Evolutionary conservation across 2,888 invertebrate species (phyloP).

Genomic region (Melanotus villosus): DNA sequence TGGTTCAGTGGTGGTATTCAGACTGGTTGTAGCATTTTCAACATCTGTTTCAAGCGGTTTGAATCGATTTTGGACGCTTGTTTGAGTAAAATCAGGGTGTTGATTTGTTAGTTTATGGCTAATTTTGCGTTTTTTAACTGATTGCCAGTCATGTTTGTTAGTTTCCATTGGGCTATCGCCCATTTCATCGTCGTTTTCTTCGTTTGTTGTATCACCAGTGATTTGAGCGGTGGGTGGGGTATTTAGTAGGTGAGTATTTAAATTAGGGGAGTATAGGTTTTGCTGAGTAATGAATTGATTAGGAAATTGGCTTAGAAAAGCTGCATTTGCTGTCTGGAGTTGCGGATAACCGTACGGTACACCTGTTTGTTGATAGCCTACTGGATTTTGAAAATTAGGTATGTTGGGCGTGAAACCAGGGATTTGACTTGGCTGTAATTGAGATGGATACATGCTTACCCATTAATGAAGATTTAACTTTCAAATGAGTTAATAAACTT

Average conservation of each 20-base stretch:
- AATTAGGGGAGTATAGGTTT: no score
- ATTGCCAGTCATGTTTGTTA: not conserved
- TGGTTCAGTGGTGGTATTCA: not conserved
- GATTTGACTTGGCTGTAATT: not conserved
- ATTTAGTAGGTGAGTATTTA: not conserved
- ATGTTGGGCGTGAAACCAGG: not conserved
- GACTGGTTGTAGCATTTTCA: not conserved
- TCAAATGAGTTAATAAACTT: conserved; percentile 1
- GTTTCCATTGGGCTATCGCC: not conserved
- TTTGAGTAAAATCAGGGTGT: not conserved
- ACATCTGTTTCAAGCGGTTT: not conserved
- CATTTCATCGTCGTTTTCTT: conserved; percentile 1
- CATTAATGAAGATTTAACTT: conserved; percentile 7
- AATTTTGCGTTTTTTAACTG: conserved; percentile 4
- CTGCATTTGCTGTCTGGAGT: conserved; percentile 6
- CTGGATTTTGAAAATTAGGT: conserved; percentile 7
- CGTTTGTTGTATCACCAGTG: not conserved
- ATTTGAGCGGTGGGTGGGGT: not conserved
- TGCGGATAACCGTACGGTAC: conserved; percentile 15
- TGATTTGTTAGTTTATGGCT: not conserved
- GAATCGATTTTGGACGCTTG: conserved; percentile 8
- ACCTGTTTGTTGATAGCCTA: conserved; percentile 2
- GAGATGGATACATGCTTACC: conserved; percentile 6
- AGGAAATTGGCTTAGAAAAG: not conserved
- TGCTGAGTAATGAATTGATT: not conserved